Evolutionary conservation across 2,797 vertebrate species (phyloP).

Genomic region (Sphenopsis melanotis): DNA sequence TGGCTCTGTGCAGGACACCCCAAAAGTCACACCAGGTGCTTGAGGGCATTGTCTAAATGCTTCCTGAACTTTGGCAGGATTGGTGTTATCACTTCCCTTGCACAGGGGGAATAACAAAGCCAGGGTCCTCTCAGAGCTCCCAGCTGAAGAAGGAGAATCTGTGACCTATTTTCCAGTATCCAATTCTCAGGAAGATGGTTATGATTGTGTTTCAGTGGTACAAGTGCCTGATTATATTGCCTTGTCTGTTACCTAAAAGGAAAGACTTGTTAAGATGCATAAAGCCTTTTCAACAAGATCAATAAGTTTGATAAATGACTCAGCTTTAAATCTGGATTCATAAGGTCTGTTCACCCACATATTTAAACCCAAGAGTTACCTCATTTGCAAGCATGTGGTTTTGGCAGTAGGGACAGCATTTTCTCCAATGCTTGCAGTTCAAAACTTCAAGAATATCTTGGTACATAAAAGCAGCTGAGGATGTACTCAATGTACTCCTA

Average conservation of each 20-base stretch:
- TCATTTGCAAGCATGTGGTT: neutral
- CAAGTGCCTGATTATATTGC: neutral
- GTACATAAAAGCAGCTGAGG: neutral
- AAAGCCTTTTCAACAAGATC: neutral
- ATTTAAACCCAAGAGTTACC: neutral
- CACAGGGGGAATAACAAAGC: neutral
- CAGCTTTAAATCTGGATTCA: neutral
- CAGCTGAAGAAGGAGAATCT: neutral
- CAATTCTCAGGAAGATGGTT: neutral
- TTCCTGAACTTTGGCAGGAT: neutral
- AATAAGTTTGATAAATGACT: neutral
- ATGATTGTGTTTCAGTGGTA: neutral
- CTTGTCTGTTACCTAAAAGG: neutral
- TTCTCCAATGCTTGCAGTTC: neutral
- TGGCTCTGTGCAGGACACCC: neutral
- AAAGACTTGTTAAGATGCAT: neutral
- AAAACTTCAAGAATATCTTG: neutral
- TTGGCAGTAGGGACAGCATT: neutral
- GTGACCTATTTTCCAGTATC: neutral
- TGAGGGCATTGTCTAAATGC: neutral
- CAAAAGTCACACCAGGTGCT: neutral
- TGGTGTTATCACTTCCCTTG: neutral
- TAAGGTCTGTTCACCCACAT: neutral
- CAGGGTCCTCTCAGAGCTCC: neutral
- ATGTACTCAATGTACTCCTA: neutral